Conservation (phyloP, 2,113 vertebrate genomes). For the Myiopsitta monachus region DNA sequence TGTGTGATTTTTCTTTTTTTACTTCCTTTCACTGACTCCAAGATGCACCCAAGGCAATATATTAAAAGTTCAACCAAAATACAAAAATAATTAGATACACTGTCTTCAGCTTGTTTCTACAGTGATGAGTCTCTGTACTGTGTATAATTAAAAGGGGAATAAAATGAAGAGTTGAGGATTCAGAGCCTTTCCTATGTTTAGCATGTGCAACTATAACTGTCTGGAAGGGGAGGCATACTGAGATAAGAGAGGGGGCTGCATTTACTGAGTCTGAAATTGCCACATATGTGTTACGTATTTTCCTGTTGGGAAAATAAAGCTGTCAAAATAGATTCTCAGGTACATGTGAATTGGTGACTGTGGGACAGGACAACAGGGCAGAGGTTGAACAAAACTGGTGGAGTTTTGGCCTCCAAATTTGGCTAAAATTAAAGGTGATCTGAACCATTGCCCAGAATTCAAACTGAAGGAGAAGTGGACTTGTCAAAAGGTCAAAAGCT, state of each 20-base stretch:
- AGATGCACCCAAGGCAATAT: background rate
- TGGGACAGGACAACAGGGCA: slow-evolving; percentile 23
- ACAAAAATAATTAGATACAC: background rate
- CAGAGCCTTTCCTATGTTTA: background rate
- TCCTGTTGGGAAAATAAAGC: slow-evolving; percentile 44
- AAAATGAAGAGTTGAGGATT: background rate
- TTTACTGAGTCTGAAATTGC: background rate
- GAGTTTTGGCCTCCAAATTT: slow-evolving; percentile 10
- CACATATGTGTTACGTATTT: background rate
- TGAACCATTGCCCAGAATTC: slow-evolving; percentile 23
- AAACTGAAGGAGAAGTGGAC: slow-evolving; percentile 13
- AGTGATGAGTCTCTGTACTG: background rate
- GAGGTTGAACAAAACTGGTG: slow-evolving; percentile 25
- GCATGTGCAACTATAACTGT: background rate
- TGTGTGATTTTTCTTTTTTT: background rate
- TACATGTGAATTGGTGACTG: background rate
- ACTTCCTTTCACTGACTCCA: slow-evolving; percentile 20
- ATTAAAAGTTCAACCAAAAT: background rate
- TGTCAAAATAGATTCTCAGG: slow-evolving; percentile 56
- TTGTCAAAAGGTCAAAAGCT: slow-evolving; percentile 46
- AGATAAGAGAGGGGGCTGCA: background rate
- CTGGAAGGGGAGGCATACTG: background rate
- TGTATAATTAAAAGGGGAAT: background rate
- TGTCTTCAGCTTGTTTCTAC: background rate
- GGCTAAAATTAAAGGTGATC: slow-evolving; percentile 34